These are phyloP conservation scores for Anastatus disparis DNA, from an alignment of 1,140 invertebrate genomes.

Conservation along the genomic window DNA sequence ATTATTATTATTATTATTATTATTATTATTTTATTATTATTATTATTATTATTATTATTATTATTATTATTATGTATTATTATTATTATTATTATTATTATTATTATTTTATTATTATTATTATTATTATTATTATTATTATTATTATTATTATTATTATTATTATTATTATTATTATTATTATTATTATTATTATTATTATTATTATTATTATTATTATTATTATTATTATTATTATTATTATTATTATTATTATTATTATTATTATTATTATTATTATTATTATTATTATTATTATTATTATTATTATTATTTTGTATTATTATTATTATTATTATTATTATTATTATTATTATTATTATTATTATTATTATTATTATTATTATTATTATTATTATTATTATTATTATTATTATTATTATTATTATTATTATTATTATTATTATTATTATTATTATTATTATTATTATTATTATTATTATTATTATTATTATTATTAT, in stretches of 20 bases:
- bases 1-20: no score
- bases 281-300: slow-evolving; percentile 28
- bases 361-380: slow-evolving; percentile 31
- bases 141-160: slow-evolving; percentile 20
- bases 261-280: slow-evolving; percentile 23
- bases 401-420: slow-evolving; percentile 5
- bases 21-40: no score
- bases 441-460: neutral
- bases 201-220: slow-evolving; percentile 31
- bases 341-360: slow-evolving; percentile 27
- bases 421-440: slow-evolving; percentile 9
- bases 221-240: slow-evolving; percentile 25
- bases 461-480: neutral
- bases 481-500: neutral
- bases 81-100: no score
- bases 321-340: slow-evolving; percentile 20
- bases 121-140: slow-evolving; percentile 3
- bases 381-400: slow-evolving; percentile 23
- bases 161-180: slow-evolving; percentile 25
- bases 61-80: no score
- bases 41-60: no score
- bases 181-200: slow-evolving; percentile 25
- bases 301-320: no score
- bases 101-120: slow-evolving; percentile 5
- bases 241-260: neutral